Base-by-base conservation (phyloP, 2,113 vertebrate genomes). In the Cottus gobio region DNA sequence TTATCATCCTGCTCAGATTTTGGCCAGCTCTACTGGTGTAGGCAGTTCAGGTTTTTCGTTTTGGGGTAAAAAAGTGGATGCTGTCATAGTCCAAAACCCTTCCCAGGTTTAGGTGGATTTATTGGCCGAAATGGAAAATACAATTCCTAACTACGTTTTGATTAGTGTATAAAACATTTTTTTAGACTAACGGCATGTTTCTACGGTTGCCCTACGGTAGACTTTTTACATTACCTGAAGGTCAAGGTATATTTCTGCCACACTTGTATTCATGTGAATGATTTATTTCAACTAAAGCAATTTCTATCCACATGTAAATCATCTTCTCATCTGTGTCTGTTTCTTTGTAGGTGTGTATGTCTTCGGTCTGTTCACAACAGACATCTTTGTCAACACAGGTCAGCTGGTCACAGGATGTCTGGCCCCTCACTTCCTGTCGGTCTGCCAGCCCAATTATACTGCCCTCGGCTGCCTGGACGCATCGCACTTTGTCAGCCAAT, bases 321-420 rank as follows among this genome's bases (percentile, higher is more conserved):
- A 44, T 16, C 12, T 56, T 60, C 16, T 60, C 57, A 18, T 2
- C 6, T 30, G 7, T 65, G 28, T 66, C 0, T 71, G 85, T 93
- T 82, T 79, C 83, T 92, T 74, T 84, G 60, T 64, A 98, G 96
- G 96, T 84, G 96, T 97, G 90, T 98, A 97, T 56, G 91, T 95
- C 5, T 98, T 97, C 84, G 97, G 97, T 90, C 93, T 97, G 42
- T 96, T 97, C 87, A 93, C 95, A 61, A 97, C 96, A 46, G 96
- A 98, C 94, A 97, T 98, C 91, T 97, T 97, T 93, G 96, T 97
- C 89, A 98, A 96, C 83, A 95, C 96, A 39, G 96, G 96, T 81
- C 96, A 98, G 93, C 95, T 98, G 46, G 95, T 97, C 63, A 97
- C 96, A 86, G 96, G 97, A 87, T 96, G 96, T 81, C 94, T 97